Percentiles rank a stretch among this genome's conserved stretches.
These are phyloP conservation scores for Scatophagus argus DNA, from an alignment of 2,113 vertebrate genomes.

Conservation along the genomic window DNA sequence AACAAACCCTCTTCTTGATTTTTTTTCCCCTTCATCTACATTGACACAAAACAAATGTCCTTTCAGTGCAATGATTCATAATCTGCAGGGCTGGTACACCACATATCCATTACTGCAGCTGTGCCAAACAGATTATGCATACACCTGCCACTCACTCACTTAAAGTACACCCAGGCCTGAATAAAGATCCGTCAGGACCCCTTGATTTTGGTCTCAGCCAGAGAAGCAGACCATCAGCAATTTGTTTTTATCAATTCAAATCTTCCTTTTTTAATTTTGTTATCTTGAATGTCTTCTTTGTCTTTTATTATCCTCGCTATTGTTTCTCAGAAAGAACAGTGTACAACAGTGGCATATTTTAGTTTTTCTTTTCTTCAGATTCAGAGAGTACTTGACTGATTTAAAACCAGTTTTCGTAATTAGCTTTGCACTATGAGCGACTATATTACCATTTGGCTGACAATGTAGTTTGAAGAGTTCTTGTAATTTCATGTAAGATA, in stretches of 20 bases:
- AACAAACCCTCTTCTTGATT: background rate
- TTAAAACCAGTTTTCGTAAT: background rate
- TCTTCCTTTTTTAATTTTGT: no score
- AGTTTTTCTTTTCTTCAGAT: constrained; percentile 18
- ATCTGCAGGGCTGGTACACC: constrained; percentile 18
- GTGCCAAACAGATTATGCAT: constrained; percentile 11
- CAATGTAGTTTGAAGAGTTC: background rate
- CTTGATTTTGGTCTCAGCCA: constrained; percentile 18
- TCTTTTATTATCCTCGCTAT: background rate
- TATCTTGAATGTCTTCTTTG: background rate
- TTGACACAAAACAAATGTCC: constrained; percentile 19
- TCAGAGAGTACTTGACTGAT: background rate
- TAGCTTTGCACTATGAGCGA: background rate
- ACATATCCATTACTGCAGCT: constrained; percentile 8
- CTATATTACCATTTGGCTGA: no score
- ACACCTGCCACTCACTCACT: constrained; percentile 24
- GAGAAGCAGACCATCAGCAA: constrained; percentile 36
- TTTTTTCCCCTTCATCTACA: constrained; percentile 22
- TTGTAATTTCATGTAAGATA: background rate
- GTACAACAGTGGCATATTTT: background rate
- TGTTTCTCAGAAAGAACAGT: background rate
- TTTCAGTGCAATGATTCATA: constrained; percentile 1
- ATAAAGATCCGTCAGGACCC: constrained; percentile 20
- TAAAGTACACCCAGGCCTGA: constrained; percentile 4
- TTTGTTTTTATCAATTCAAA: constrained; percentile 7